These are phyloP conservation scores for Pseudopodoces humilis DNA, from an alignment of 2,113 vertebrate species.

Conservation along the genomic window DNA sequence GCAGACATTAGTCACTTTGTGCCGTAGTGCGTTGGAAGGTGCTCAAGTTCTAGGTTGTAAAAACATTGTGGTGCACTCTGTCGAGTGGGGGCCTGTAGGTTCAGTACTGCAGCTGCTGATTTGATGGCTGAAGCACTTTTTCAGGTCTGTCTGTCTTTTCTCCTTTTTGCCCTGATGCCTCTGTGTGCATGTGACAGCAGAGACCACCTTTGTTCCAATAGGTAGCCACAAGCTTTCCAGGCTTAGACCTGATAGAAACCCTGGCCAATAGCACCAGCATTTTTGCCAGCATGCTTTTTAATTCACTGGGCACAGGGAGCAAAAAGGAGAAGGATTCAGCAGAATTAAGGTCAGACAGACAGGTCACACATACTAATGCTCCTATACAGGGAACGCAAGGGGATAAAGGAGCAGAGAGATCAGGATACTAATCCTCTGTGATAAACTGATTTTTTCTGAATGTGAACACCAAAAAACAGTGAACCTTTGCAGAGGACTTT, in stretches of 20 bases:
- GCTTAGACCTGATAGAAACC: background rate
- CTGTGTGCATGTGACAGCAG: background rate
- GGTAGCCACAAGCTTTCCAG: background rate
- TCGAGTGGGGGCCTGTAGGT: background rate
- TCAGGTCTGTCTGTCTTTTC: background rate
- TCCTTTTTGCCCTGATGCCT: background rate
- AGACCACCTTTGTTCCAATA: background rate
- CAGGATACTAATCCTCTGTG: background rate
- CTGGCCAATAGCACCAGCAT: background rate
- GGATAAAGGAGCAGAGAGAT: background rate
- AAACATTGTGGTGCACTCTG: background rate
- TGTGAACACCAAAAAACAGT: background rate
- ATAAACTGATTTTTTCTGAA: background rate
- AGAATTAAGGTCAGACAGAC: constrained; percentile 1
- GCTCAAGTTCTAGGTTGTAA: background rate
- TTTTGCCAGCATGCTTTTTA: background rate
- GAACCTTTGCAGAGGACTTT: background rate
- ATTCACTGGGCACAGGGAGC: background rate
- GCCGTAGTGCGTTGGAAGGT: background rate
- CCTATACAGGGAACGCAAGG: background rate
- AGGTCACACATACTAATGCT: background rate
- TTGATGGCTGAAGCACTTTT: background rate
- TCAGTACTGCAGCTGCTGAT: background rate
- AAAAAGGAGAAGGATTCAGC: background rate
- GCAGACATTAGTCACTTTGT: constrained; percentile 52